Conservation (phyloP, 1,140 invertebrate species). For the Leucophenga varia region DNA sequence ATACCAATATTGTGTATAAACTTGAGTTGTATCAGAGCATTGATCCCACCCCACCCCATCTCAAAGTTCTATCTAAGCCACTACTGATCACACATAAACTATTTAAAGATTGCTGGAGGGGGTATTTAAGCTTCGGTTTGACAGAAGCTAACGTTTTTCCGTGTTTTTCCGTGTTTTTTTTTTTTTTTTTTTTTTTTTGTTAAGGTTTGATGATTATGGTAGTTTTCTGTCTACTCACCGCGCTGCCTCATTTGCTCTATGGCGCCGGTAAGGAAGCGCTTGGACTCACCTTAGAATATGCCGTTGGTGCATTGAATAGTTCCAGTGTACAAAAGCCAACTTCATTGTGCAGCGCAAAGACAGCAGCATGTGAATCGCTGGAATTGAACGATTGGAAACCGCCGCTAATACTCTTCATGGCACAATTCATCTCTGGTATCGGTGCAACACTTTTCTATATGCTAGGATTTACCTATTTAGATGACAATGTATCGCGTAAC, state of each 20-base stretch:
- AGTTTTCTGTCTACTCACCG: slow-evolving; percentile 68
- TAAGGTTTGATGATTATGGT: slow-evolving; percentile 68
- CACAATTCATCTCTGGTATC: slow-evolving; percentile 69
- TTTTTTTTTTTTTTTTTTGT: slow-evolving; percentile 34
- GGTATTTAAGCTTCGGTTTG: no score
- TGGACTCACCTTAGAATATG: slow-evolving; percentile 65
- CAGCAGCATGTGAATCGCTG: slow-evolving; percentile 12
- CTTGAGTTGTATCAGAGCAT: no score
- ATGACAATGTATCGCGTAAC: slow-evolving; percentile 69
- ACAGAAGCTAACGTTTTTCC: no score
- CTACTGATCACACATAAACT: slow-evolving; percentile 55
- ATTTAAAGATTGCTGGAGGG: no score
- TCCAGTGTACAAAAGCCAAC: slow-evolving; percentile 27
- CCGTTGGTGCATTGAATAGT: no score
- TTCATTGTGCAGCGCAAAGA: slow-evolving; percentile 18
- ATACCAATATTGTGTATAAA: no score
- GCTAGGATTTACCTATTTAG: slow-evolving; percentile 69
- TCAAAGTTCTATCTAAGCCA: no score
- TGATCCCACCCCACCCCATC: no score
- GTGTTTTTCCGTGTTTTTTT: no score
- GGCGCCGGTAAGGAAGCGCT: slow-evolving; percentile 70
- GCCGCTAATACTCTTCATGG: slow-evolving; percentile 63
- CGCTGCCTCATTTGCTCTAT: slow-evolving; percentile 72
- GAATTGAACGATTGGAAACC: slow-evolving; percentile 61
- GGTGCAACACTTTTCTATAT: slow-evolving; percentile 66